Evolutionary conservation across 2,888 invertebrate genomes (phyloP).

Genomic region (Drosophila atripex): DNA sequence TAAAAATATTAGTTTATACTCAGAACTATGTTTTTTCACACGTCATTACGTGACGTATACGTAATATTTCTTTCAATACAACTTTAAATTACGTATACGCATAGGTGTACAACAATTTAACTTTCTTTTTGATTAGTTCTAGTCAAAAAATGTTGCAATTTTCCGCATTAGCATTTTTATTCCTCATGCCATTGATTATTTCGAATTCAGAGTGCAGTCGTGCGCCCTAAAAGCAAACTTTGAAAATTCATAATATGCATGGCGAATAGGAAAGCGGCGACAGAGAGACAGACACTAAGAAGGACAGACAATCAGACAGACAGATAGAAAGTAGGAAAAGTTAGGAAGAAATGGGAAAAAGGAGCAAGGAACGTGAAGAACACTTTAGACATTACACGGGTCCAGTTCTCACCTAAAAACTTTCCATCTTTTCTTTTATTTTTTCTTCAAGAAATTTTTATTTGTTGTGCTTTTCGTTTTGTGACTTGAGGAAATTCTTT

Average conservation of each 20-base stretch:
- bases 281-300: background rate
- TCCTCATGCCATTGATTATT: conserved; percentile 57
- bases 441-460: conserved; percentile 10
- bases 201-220: conserved; percentile 48
- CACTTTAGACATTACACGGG: conserved; percentile 29
- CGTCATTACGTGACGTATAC: conserved; percentile 18
- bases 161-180: background rate
- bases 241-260: conserved; percentile 31
- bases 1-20: no score
- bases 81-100: conserved; percentile 9
- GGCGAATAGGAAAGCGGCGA: conserved; percentile 2
- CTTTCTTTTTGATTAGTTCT: background rate
- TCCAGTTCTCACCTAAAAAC: conserved; percentile 34
- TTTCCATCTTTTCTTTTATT: conserved; percentile 11
- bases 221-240: conserved; percentile 42
- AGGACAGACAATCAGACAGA: background rate
- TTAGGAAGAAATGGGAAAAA: background rate
- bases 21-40: background rate
- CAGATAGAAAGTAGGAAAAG: background rate
- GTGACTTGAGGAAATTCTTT: conserved; percentile 18
- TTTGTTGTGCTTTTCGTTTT: conserved; percentile 20
- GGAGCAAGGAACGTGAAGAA: conserved; percentile 1
- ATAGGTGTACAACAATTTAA: background rate
- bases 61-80: conserved; percentile 4
- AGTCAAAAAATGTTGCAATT: background rate